These are phyloP conservation scores for Sesamia inferens DNA, from an alignment of 2,888 invertebrate species.

Conservation along the genomic window DNA sequence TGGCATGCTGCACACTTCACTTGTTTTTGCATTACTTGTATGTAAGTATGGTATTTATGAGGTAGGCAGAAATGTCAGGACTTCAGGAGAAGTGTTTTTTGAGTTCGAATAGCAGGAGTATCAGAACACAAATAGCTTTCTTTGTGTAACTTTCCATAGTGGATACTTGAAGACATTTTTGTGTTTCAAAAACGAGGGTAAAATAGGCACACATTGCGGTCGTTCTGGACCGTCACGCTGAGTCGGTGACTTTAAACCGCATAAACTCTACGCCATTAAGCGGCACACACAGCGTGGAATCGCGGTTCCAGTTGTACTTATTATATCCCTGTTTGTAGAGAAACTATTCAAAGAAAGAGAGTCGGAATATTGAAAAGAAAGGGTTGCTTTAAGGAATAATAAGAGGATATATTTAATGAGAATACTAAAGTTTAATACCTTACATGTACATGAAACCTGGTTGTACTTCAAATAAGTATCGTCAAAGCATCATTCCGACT, in stretches of 20 bases:
- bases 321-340: neutral
- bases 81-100: neutral
- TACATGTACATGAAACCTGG: constrained; percentile 28
- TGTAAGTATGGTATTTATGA: neutral
- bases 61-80: neutral
- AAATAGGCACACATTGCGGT: neutral
- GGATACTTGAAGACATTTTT: neutral
- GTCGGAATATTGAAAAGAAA: neutral
- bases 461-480: constrained; percentile 44
- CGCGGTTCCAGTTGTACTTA: neutral
- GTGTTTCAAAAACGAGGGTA: neutral
- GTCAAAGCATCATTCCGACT: constrained; percentile 42
- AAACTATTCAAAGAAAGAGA: neutral
- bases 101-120: neutral
- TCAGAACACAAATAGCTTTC: neutral
- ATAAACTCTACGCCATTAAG: neutral
- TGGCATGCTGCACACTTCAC: constrained; percentile 25
- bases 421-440: neutral
- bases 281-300: neutral
- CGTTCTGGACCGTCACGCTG: neutral
- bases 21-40: constrained; percentile 44
- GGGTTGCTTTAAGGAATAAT: neutral
- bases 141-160: neutral
- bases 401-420: neutral
- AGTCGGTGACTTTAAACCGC: neutral